These are phyloP conservation scores for Rutilus rutilus DNA, from an alignment of 2,113 vertebrate genomes.

Conservation along the genomic window DNA sequence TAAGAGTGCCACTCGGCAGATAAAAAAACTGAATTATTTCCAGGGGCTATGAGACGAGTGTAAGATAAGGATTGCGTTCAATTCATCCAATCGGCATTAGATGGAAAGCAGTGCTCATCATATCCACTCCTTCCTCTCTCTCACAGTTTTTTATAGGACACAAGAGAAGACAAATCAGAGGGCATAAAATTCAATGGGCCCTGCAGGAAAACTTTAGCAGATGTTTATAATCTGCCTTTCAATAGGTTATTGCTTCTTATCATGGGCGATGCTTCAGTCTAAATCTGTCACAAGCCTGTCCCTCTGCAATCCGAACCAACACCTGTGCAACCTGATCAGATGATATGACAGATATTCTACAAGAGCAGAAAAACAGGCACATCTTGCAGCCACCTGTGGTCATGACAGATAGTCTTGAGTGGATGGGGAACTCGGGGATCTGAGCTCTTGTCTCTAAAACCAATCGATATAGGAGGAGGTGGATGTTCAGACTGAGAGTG, in stretches of 20 bases:
- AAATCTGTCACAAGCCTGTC: constrained; percentile 3
- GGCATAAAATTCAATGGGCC: constrained; percentile 55
- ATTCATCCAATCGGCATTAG: constrained; percentile 11
- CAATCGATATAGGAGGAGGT: constrained; percentile 29
- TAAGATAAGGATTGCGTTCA: constrained; percentile 46
- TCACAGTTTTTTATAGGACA: constrained; percentile 27
- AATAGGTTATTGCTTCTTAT: constrained; percentile 51
- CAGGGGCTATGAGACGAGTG: constrained; percentile 11
- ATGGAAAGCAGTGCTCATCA: constrained; percentile 25
- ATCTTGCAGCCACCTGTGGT: constrained; percentile 35
- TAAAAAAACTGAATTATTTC: constrained; percentile 1
- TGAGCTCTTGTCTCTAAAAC: constrained; percentile 47
- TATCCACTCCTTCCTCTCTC: background rate
- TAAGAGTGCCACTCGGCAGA: constrained; percentile 2
- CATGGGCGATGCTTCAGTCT: constrained; percentile 18
- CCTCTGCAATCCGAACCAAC: constrained; percentile 30
- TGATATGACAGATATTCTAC: background rate
- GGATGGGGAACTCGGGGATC: constrained; percentile 34
- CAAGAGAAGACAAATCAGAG: constrained; percentile 39
- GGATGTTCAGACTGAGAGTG: constrained; percentile 41
- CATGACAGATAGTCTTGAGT: constrained; percentile 36
- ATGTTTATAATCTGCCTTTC: constrained; percentile 48
- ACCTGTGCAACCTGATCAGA: constrained; percentile 26
- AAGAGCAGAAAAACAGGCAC: background rate
- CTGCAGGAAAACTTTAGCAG: constrained; percentile 37